Conservation (phyloP, 2,113 vertebrate species). For the Mus pahari region DNA sequence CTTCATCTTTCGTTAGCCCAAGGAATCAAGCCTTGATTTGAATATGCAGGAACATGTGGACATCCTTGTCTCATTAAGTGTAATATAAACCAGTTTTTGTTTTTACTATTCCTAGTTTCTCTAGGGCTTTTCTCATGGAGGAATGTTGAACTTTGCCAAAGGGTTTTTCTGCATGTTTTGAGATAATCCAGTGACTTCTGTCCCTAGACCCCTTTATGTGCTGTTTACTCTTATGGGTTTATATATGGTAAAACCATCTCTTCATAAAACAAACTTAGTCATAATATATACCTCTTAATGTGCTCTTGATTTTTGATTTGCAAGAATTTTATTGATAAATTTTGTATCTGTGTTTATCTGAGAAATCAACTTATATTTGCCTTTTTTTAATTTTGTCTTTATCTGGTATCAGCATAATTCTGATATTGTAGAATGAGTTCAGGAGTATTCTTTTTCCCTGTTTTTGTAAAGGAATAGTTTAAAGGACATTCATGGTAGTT, state of each 20-base stretch:
- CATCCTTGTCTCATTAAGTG: background rate
- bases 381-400: background rate
- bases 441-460: background rate
- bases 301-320: background rate
- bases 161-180: background rate
- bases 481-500: background rate
- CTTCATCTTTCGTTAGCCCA: background rate
- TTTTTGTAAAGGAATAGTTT: background rate
- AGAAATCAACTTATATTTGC: background rate
- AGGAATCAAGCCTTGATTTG: background rate
- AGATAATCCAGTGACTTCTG: background rate
- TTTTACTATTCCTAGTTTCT: background rate
- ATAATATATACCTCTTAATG: background rate
- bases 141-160: background rate
- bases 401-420: background rate
- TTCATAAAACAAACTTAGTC: background rate
- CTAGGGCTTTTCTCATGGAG: background rate
- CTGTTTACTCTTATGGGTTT: background rate
- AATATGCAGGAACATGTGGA: background rate
- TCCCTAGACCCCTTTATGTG: background rate
- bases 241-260: background rate
- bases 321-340: background rate
- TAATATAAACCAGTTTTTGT: background rate
- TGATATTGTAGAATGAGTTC: background rate
- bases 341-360: background rate